Evolutionary conservation across 2,113 vertebrate genomes (phyloP), one percentile per base, ranked within the genome.

Genomic region (Hippocampus barbouri): DNA sequence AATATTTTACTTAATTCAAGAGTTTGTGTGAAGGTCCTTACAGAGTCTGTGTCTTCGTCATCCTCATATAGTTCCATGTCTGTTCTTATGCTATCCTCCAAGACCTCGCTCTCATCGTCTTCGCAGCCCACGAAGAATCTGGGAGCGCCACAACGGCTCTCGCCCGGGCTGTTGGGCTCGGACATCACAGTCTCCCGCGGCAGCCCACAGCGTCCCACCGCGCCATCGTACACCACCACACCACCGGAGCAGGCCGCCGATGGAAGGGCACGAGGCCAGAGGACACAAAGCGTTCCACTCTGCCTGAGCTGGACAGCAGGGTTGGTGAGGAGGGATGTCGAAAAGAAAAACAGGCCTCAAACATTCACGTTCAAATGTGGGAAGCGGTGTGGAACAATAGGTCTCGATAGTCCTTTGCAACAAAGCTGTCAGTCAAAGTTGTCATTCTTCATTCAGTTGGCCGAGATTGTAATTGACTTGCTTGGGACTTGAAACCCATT

Each of bases 51-150:
- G 77, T 95, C 96, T 87, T 96, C 96, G 73, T 97, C 94, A 77
- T 97, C 96, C 83, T 96, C 95, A 0, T 90, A 94, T 82, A 94
- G 92, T 80, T 95, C 94, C 91, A 97, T 93, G 4, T 97, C 94
- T 77, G 92, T 93, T 94, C 94, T 97, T 94, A 97, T 94, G 93
- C 93, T 94, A 89, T 90, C 94, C 45, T 91, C 95, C 90, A 87
- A 87, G 85, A 91, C 90, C 80, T 95, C 95, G 90, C 92, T 94
- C 86, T 97, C 96, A 93, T 97, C 96, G 92, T 93, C 93, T 85
- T 95, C 94, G 93, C 94, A 95, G 92, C 96, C 96, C 18, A 99
- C 94, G 86, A 98, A 97, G 94, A 99, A 98, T 93, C 92, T 96
- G 91, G 96, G 95, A 85, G 94, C 83, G 83, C 92, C 91, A 86